A percentile compares a stretch with the other conserved stretches of the same genome.
phyloP scores from a whole-genome alignment of 2,113 vertebrate genomes.

The Hippolais icterina region DNA sequence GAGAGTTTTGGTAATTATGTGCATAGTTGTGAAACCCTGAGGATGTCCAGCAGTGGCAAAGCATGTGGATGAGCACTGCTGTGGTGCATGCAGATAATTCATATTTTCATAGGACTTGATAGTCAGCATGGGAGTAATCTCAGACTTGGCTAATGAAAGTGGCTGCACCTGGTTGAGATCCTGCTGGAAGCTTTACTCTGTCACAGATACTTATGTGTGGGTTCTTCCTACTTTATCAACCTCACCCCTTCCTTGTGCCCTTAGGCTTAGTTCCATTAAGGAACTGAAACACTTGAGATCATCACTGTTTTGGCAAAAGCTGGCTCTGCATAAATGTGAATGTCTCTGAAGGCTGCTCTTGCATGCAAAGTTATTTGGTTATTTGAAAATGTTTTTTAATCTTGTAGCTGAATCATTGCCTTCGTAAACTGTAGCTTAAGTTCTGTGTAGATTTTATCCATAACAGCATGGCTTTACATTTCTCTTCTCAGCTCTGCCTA shows the following conservation, averaged over 20 bases:
- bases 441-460: neutral
- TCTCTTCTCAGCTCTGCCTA: neutral
- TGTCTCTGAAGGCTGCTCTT: neutral
- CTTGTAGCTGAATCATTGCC: neutral
- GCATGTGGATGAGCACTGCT: neutral
- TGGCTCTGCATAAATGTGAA: neutral
- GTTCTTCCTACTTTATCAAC: neutral
- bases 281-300: neutral
- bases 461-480: neutral
- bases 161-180: conserved; percentile 50
- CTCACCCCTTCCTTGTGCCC: neutral
- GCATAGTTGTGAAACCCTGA: neutral
- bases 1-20: neutral
- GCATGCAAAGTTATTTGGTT: neutral
- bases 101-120: conserved; percentile 26
- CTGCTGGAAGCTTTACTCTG: conserved; percentile 35
- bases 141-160: conserved; percentile 36
- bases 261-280: neutral
- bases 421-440: neutral
- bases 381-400: neutral
- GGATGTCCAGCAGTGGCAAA: neutral
- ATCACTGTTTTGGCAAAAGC: neutral
- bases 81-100: neutral
- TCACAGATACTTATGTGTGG: neutral
- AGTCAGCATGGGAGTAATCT: conserved; percentile 44